Evolutionary conservation across 2,113 vertebrate species (phyloP), one percentile per base, ranked within the genome.

Genomic region (Dendrocopos noguchii): DNA sequence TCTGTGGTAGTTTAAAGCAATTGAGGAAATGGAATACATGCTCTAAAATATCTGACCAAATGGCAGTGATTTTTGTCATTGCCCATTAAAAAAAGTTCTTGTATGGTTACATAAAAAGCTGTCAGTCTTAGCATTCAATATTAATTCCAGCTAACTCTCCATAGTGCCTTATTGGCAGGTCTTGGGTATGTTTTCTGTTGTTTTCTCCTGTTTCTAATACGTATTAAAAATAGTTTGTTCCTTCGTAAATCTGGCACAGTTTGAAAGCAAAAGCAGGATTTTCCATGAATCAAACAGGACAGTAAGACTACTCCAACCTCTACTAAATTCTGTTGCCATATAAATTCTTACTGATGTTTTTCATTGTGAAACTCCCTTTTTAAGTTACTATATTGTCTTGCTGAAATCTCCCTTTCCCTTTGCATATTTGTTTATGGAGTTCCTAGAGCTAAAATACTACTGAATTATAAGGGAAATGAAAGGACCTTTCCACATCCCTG

Each of bases 21-120:
- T 0, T 71, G 57, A 47, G 27, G 19, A 70, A 77, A 20, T 20
- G 12, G n/a, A 68, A 79, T 50, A 25, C 72, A 12, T 75, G 15
- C 34, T 75, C 9, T 61, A 12, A 84, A 81, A 55, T 39, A 19
- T 0, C 44, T 85, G 27, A 28, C 22, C 0, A 0, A 46, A 29
- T 50, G 29, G 24, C 17, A 55, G 15, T 36, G 4, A 13, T 39
- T 61, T 78, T 79, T 88, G 50, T 61, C 28, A 22, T 9, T 73
- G 29, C 28, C 34, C 12, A 3, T 67, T 82, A 77, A 39, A 67
- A 71, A 63, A 33, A n/a, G 12, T 27, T 50, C 2, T 65, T 65
- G 20, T 75, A 15, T n/a, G 53, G 22, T 76, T 53, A 14, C 0
- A 15, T 52, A 44, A 70, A 72, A 73, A 77, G 21, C 60, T 85